These are phyloP conservation scores for Drosophila bipectinata DNA, from an alignment of 1,140 invertebrate species.

Conservation along the genomic window DNA sequence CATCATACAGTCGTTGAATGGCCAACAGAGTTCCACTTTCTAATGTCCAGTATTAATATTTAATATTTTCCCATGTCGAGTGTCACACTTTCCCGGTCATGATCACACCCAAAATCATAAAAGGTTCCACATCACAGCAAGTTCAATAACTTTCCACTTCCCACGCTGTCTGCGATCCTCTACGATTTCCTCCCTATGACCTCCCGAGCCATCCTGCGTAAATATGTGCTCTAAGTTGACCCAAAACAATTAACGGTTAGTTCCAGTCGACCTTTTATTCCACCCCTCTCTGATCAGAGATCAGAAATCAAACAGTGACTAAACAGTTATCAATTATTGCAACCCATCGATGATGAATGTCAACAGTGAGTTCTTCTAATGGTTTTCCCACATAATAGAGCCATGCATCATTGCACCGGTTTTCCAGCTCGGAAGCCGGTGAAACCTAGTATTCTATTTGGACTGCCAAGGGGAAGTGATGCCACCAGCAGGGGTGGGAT, in stretches of 20 bases:
- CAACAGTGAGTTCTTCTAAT: conserved; percentile 41
- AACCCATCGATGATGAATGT: conserved; percentile 49
- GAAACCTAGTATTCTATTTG: neutral
- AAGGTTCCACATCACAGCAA: conserved; percentile 51
- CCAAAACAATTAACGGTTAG: conserved; percentile 45
- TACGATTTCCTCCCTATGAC: conserved; percentile 36
- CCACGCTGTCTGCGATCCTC: conserved; percentile 36
- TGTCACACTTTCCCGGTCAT: conserved; percentile 37
- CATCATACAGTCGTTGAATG: neutral
- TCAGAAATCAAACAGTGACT: conserved; percentile 69
- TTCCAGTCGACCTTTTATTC: conserved; percentile 39
- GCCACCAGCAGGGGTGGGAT: conserved; percentile 6
- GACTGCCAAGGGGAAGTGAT: neutral
- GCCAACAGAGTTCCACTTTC: neutral
- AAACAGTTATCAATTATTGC: conserved; percentile 79
- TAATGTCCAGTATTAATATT: conserved; percentile 1
- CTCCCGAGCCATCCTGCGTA: conserved; percentile 23
- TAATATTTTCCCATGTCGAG: conserved; percentile 24
- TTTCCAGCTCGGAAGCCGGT: conserved; percentile 17
- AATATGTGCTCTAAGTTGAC: conserved; percentile 18
- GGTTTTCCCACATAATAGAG: conserved; percentile 56
- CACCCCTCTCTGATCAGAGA: conserved; percentile 6
- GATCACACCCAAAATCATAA: conserved; percentile 64
- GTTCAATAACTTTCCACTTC: conserved; percentile 50
- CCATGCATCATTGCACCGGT: conserved; percentile 69